Base-by-base conservation (phyloP, 2,888 invertebrate species). In the Lampropteryx suffumata region DNA sequence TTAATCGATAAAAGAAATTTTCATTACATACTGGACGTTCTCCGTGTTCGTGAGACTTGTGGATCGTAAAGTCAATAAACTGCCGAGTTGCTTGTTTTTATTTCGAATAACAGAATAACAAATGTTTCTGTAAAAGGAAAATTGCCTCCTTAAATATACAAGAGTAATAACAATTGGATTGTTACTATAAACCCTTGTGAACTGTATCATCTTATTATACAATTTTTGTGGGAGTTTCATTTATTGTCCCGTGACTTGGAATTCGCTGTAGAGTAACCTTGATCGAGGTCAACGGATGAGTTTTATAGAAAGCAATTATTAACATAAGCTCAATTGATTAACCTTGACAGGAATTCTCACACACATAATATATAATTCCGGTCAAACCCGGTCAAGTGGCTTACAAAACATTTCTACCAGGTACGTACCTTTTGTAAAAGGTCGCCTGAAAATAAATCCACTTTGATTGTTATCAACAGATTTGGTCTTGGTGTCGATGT, bases 1-100 rank as follows among this genome's bases (percentile, higher is more conserved):
- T 57, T 55, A 57, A 57, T 58, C 58, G 55, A 57, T 60, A 57
- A 53, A 57, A 61, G 51, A 57, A 59, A 56, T 57, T 45, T 57
- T 56, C 54, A 59, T 62, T 59, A 51, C 59, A 53, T 54, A 54
- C 57, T 56, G 55, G 57, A 50, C 54, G 43, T 41, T 35, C 48
- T 50, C 36, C 39, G 45, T 21, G 41, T 56, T 52, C 46, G 52
- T 50, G 50, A 45, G 56, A 48, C 56, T 55, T 55, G 45, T 45
- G 41, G 54, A 46, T 58, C 56, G 52, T 58, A 61, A 56, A 55
- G 42, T 35, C 54, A 39, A 61, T 45, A 56, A 54, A 55, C 51
- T 50, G 53, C 55, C 44, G 48, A 50, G 53, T 51, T 57, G 44
- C 53, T 48, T 50, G 40, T 37, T 55, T 57, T 55, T 59, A 59